These are phyloP conservation scores for Schizothorax lantsangensis DNA, from an alignment of 2,797 vertebrate species.

Conservation along the genomic window DNA sequence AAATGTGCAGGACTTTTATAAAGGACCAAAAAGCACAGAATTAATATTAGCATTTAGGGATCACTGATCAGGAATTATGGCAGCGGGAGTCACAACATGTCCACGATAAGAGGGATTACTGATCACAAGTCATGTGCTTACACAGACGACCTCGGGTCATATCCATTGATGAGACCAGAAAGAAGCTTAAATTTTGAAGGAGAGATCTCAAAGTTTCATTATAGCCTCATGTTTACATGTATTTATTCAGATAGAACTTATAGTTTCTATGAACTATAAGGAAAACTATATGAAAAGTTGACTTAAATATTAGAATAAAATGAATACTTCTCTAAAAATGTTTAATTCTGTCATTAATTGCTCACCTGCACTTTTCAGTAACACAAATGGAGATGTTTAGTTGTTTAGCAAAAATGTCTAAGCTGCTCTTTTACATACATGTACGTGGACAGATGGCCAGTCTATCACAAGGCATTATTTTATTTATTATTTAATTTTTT, in stretches of 20 bases:
- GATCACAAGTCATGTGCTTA: slow-evolving; percentile 45
- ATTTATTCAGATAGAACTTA: neutral
- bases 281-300: neutral
- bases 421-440: neutral
- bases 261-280: neutral
- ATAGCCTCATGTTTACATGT: neutral
- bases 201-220: neutral
- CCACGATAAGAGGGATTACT: slow-evolving; percentile 46
- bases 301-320: neutral
- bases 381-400: too few relatives aligned
- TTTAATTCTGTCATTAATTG: too few relatives aligned
- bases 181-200: neutral
- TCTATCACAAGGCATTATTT: neutral
- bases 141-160: slow-evolving; percentile 14
- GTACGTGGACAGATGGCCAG: too few relatives aligned
- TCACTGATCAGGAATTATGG: slow-evolving; percentile 53
- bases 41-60: slow-evolving; percentile 58
- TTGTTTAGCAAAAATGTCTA: too few relatives aligned
- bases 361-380: too few relatives aligned
- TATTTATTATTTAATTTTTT: neutral
- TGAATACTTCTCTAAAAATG: neutral
- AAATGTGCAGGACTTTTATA: slow-evolving; percentile 38
- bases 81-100: slow-evolving; percentile 51
- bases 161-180: slow-evolving; percentile 5
- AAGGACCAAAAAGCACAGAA: slow-evolving; percentile 37